phyloP scores from a whole-genome alignment of 2,888 invertebrate genomes.

The Xylota segnis region DNA sequence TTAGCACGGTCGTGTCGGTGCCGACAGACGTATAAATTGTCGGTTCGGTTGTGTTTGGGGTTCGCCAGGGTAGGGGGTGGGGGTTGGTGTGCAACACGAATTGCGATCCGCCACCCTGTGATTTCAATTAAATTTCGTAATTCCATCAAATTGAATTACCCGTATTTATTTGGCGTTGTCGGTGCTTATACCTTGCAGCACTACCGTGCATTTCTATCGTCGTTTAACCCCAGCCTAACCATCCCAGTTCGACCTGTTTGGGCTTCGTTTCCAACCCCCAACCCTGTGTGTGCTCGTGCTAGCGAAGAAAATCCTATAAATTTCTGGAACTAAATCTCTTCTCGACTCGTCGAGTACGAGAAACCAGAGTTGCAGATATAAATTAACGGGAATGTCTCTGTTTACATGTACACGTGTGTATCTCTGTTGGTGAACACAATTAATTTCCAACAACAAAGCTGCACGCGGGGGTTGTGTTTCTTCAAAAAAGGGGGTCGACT shows the following conservation, averaged over 20 bases:
- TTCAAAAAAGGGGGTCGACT: conserved; percentile 2
- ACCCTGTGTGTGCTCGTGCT: conserved; percentile 45
- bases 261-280: not conserved
- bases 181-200: conserved; percentile 10
- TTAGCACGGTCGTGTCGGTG: conserved; percentile 13
- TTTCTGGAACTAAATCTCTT: conserved; percentile 62
- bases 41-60: no score
- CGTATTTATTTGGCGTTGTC: conserved; percentile 66
- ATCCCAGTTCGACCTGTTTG: conserved; percentile 42
- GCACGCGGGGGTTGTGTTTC: conserved; percentile 23
- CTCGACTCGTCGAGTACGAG: conserved; percentile 5
- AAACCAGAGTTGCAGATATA: conserved; percentile 49
- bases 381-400: conserved; percentile 61
- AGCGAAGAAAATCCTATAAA: conserved; percentile 52
- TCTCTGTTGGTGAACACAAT: conserved; percentile 59
- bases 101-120: conserved; percentile 45
- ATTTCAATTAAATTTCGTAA: conserved; percentile 77
- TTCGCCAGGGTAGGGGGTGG: no score
- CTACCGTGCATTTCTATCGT: conserved; percentile 17
- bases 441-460: conserved; percentile 62
- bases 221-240: conserved; percentile 29
- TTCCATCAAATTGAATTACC: conserved; percentile 76
- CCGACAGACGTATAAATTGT: not conserved
- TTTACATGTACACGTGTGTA: conserved; percentile 14
- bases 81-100: not conserved